Evolutionary conservation across 2,797 vertebrate genomes (phyloP), one percentile per base, ranked within the genome.

Genomic region (Parauchenoglanis ngamensis): DNA sequence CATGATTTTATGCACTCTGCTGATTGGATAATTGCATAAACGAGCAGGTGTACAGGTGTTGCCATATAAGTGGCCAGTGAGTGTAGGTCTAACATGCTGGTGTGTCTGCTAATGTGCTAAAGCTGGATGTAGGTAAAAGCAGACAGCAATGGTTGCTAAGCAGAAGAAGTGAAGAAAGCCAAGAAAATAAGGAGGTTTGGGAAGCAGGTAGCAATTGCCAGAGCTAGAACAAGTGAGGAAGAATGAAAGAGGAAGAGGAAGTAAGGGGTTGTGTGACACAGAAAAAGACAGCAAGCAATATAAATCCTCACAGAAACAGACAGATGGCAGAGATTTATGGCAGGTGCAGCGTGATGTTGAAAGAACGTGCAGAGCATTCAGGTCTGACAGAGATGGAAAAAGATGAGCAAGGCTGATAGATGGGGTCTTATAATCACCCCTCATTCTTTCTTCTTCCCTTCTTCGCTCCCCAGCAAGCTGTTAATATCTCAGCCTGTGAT

Each of bases 301-400:
- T 31, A 61, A 79, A 80, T 17, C 59, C 44, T 23, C 25, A 84
- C 13, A 77, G 35, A 52, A n/a, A 61, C 31, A 73, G 65, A 59
- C 80, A 77, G 81, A 83, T 76, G 35, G 54, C 81, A 49, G 65
- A 82, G 78, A 86, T 85, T 80, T 72, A 75, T 63, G 28, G 73
- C 85, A 89, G 87, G 83, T 87, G 90, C 63, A 57, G 72, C 56
- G 7, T 76, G 85, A 72, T 70, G 68, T 68, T 65, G 46, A 63
- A 82, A 80, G 82, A 73, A 76, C 23, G 25, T 70, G 72, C 85
- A 81, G 54, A 72, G 77, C 73, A 57, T 61, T 86, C 31, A 76
- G 86, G 67, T 77, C 65, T 88, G 84, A 86, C 84, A 86, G 76
- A 85, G 87, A 88, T 88, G 56, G 76, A 87, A 83, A 85, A 85